phyloP scores from a whole-genome alignment of 2,113 vertebrate species.

The Nicator chloris region DNA sequence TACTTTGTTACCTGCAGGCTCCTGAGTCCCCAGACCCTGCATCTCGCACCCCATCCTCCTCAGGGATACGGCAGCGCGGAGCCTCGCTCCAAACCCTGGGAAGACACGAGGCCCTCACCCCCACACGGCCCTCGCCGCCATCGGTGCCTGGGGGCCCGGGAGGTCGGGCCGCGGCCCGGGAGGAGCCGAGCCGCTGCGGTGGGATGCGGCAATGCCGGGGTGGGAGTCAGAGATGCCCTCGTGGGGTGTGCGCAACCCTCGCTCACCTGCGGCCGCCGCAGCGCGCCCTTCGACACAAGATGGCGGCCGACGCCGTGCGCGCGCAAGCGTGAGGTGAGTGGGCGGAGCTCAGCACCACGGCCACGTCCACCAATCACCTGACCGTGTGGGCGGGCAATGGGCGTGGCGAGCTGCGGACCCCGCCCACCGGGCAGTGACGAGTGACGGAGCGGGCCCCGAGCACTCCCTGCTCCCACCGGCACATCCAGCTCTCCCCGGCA shows the following conservation, averaged over 20 bases:
- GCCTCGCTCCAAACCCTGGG: background rate
- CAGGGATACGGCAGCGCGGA: background rate
- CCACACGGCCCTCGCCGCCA: background rate
- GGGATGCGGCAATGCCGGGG: too few species aligned
- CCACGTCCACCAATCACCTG: fast-evolving
- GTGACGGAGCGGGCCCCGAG: fast-evolving
- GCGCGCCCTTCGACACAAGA: background rate
- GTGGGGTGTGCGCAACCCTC: fast-evolving
- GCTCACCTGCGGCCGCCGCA: background rate
- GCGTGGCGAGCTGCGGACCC: fast-evolving
- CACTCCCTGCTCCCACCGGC: fast-evolving
- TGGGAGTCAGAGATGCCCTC: too few species aligned
- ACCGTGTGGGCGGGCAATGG: fast-evolving
- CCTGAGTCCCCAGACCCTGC: background rate
- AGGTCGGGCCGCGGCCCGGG: too few species aligned
- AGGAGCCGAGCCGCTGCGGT: too few species aligned
- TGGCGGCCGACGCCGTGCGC: background rate
- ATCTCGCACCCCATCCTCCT: background rate
- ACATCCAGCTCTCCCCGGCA: too few species aligned
- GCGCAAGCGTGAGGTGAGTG: background rate
- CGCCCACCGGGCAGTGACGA: background rate
- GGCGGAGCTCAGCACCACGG: fast-evolving
- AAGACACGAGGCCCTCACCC: background rate
- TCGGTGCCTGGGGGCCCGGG: background rate
- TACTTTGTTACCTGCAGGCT: fast-evolving